Base-by-base conservation (phyloP, 2,113 vertebrate genomes). In the Cyanistes caeruleus region DNA sequence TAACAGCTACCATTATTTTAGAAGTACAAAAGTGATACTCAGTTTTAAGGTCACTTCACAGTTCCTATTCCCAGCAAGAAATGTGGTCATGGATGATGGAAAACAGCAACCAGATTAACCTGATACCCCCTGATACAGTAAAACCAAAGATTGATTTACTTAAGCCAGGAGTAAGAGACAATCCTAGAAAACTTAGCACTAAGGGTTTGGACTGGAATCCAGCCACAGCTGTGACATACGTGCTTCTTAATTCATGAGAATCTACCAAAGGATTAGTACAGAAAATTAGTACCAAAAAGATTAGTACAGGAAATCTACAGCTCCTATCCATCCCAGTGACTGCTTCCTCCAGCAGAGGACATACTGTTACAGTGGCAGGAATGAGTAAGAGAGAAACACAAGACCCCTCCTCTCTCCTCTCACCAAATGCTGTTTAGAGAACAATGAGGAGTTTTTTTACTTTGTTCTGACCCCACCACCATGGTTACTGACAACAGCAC, bases 51-150 rank as follows among this genome's bases (percentile, higher is more conserved):
- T 77, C 48, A 70, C 23, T 62, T 93, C 49, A 79, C 23, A 65
- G 35, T 25, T 84, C 21, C 39, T 62, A 33, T 9, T 91, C 46
- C 46, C 46, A 62, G 15, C 43, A 24, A 15, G 31, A 89, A 89
- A 84, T 0, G 2, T 11, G 14, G n/a, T 63, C 41, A 53, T 0
- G 2, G 20, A 30, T 3, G 12, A 94, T 1, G 2, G 70, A 91
- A 80, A 94, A 53, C 23, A 85, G 43, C 55, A 82, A 41, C 22
- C n/a, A 75, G 30, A 81, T 72, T n/a, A 81, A 87, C 16, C 39
- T 1, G 1, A 60, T 14, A 76, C 5, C 17, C 5, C 17, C 35
- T 59, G 43, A 53, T 9, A 58, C 1, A 4, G 8, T 25, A 49
- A 83, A 30, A 53, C 15, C 82, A 78, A 70, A 81, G 7, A 48